phyloP scores from a whole-genome alignment of 2,888 invertebrate species.

The Ormyrus labotus region DNA sequence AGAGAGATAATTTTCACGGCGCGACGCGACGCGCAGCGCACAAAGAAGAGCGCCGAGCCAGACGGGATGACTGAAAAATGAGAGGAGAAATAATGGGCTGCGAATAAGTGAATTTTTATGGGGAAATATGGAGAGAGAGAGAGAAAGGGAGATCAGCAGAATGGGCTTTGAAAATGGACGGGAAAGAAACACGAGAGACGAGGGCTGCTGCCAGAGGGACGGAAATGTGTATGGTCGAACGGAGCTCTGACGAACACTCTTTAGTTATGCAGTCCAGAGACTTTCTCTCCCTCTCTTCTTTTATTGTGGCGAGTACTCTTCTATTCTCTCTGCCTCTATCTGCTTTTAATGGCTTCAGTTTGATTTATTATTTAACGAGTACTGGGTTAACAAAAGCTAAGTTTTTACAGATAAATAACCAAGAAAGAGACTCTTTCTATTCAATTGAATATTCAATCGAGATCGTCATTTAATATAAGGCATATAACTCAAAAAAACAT shows the following conservation, averaged over 20 bases:
- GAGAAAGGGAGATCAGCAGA: slow-evolving; percentile 14
- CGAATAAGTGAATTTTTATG: slow-evolving; percentile 54
- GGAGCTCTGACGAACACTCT: slow-evolving; percentile 34
- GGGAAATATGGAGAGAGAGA: slow-evolving; percentile 42
- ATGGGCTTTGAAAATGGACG: slow-evolving; percentile 15
- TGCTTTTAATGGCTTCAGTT: slow-evolving; percentile 26
- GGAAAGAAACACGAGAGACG: neutral
- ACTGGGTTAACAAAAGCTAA: too few relatives aligned
- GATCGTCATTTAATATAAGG: too few relatives aligned
- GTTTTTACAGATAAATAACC: too few relatives aligned
- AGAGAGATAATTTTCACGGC: slow-evolving; percentile 26
- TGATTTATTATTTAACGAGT: slow-evolving; percentile 36
- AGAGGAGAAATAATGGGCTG: slow-evolving; percentile 42
- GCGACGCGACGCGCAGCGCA: neutral
- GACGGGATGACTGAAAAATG: slow-evolving; percentile 35
- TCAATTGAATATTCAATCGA: too few relatives aligned
- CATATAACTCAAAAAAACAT: too few relatives aligned
- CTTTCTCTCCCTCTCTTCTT: slow-evolving; percentile 41
- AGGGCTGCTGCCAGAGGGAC: neutral
- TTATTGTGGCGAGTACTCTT: slow-evolving; percentile 25
- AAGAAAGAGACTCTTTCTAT: too few relatives aligned
- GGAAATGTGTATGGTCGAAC: slow-evolving; percentile 19
- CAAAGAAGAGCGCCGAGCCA: neutral
- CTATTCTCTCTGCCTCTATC: slow-evolving; percentile 2
- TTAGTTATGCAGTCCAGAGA: slow-evolving; percentile 45